phyloP scores from a whole-genome alignment of 2,797 vertebrate species.

The Dendrocincla fuliginosa region DNA sequence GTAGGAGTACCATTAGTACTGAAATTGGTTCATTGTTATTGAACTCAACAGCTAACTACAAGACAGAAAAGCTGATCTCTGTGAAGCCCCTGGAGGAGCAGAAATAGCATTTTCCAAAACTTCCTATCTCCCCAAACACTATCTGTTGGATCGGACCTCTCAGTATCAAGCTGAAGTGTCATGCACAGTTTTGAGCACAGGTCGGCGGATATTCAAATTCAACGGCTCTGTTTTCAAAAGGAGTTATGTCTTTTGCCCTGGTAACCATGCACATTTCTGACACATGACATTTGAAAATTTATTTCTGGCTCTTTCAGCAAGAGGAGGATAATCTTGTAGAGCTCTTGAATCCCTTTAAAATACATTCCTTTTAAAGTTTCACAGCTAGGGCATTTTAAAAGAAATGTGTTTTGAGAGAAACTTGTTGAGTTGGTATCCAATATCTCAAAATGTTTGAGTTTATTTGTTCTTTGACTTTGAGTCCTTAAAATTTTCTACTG shows the following conservation, averaged over 20 bases:
- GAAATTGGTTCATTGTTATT: background rate
- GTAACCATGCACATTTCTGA: background rate
- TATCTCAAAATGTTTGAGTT: background rate
- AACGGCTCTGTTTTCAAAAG: background rate
- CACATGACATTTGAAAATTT: background rate
- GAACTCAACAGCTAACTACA: background rate
- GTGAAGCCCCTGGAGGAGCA: background rate
- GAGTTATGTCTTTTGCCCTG: background rate
- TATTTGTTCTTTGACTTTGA: background rate
- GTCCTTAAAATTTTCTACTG: background rate
- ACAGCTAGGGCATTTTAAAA: background rate
- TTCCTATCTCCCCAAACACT: background rate
- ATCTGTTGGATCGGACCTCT: background rate
- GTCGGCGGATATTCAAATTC: background rate
- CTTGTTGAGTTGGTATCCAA: background rate
- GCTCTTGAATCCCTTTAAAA: background rate
- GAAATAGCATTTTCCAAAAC: background rate
- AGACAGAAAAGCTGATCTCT: background rate
- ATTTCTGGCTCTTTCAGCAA: background rate
- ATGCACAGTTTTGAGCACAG: background rate
- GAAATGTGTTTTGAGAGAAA: background rate
- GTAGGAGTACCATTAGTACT: background rate
- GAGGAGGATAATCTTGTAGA: background rate
- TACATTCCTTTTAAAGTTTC: background rate
- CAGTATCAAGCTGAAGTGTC: background rate